A percentile compares a stretch with the other conserved stretches of the same genome.
These are phyloP conservation scores for Cyphomyrus discorhynchus DNA, from an alignment of 2,113 vertebrate genomes.

Conservation along the genomic window DNA sequence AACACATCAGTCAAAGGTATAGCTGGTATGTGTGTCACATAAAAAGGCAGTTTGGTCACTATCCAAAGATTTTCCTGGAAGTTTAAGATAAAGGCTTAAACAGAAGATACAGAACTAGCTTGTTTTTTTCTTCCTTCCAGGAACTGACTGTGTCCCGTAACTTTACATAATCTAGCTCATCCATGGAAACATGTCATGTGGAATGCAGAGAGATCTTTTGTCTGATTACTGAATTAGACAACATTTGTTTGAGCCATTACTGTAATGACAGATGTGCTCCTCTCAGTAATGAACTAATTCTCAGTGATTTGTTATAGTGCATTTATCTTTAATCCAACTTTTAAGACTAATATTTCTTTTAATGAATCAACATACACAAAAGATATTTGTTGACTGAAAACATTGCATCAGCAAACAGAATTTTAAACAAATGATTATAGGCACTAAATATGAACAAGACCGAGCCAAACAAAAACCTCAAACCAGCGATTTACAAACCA, in stretches of 20 bases:
- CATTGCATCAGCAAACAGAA: background rate
- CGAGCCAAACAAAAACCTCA: background rate
- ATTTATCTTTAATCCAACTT: background rate
- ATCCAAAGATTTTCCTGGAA: background rate
- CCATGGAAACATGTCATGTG: background rate
- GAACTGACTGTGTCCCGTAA: background rate
- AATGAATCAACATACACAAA: background rate
- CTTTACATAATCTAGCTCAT: background rate
- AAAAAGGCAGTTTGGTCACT: background rate
- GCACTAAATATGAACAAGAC: too few species aligned
- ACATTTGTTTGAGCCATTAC: background rate
- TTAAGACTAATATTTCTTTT: background rate
- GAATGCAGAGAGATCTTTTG: background rate
- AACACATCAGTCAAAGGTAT: background rate
- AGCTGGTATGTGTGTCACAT: background rate
- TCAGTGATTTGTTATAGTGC: background rate
- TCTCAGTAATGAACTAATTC: background rate
- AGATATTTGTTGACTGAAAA: background rate
- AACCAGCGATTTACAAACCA: background rate
- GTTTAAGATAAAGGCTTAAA: background rate
- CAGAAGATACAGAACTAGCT: background rate
- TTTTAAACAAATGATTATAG: too few species aligned
- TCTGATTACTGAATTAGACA: background rate
- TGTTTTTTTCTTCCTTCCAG: background rate
- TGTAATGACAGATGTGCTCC: background rate